Evolutionary conservation across 2,888 invertebrate species (phyloP), one percentile per base, ranked within the genome.

Genomic region (Agonopterix heracliana): DNA sequence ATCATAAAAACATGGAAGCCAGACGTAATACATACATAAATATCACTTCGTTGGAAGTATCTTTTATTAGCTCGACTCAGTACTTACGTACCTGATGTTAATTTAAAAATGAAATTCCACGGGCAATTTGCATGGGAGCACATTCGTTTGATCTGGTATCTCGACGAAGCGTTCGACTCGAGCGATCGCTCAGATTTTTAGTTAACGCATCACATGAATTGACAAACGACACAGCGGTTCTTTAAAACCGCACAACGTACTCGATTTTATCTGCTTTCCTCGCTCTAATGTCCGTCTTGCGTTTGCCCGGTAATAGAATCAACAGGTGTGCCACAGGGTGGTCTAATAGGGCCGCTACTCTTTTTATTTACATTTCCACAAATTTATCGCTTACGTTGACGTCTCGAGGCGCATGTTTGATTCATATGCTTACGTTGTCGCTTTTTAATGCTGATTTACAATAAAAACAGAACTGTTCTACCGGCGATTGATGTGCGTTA

Each of bases 381-480:
- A 83, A 83, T 85, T 82, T 81, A 84, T 81, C 78, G 81, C 80
- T 68, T 69, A 74, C 75, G 82, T 73, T 75, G 82, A 84, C 83
- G 82, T 85, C 82, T 80, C 71, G 75, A 82, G 80, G 82, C 81
- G 78, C 71, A 66, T 72, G 73, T 78, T 81, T 86, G 87, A 87
- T 86, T 85, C 82, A 85, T 83, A 71, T 74, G 78, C 82, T 77
- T 74, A 75, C 78, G 73, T 78, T 82, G 84, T 85, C 84, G 78
- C 85, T 81, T 85, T 87, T 86, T 86, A 86, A 87, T 86, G 83
- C 86, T 83, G 85, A 86, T 88, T 85, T 83, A 87, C 86, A 87
- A 87, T 86, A 87, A 88, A 88, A 87, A 84, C 82, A 82, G 78
- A 78, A 79, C 74, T 74, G 81, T 80, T 78, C 74, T 78, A 79